Evolutionary conservation across 2,888 invertebrate species (phyloP).

Genomic region (Orthosia gothica): DNA sequence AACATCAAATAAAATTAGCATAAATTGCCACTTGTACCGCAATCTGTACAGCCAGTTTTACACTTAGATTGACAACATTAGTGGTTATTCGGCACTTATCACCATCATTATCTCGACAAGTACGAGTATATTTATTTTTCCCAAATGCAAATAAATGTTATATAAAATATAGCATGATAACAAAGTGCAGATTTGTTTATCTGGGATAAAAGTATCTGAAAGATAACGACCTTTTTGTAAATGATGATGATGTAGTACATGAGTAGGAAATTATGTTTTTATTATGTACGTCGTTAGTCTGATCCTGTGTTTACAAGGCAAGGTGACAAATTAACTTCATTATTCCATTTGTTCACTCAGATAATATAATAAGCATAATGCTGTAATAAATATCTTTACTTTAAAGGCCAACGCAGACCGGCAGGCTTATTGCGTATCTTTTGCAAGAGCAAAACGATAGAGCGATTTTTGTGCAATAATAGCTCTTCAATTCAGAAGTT

Average conservation of each 20-base stretch:
- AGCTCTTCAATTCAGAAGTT: too few species aligned
- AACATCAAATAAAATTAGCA: background rate
- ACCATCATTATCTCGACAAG: background rate
- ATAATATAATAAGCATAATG: background rate
- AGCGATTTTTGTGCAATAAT: too few species aligned
- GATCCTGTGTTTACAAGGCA: slow-evolving; percentile 5
- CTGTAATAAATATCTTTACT: too few species aligned
- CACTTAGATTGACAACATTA: background rate
- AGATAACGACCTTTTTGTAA: slow-evolving; percentile 19
- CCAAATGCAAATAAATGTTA: slow-evolving; percentile 7
- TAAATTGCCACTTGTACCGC: background rate
- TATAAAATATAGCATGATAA: slow-evolving; percentile 5
- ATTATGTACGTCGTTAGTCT: slow-evolving; percentile 19
- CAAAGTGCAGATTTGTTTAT: slow-evolving; percentile 20
- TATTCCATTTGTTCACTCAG: slow-evolving; percentile 17
- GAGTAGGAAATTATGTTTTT: background rate
- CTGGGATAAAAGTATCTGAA: slow-evolving; percentile 10
- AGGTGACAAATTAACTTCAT: slow-evolving; percentile 6
- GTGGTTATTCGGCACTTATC: slow-evolving; percentile 1
- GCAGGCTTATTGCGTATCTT: too few species aligned
- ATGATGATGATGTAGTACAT: background rate
- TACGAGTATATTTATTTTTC: background rate
- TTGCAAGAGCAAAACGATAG: too few species aligned
- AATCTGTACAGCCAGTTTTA: background rate
- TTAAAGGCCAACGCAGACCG: too few species aligned